These are phyloP conservation scores for Epinephelus coioides DNA, from an alignment of 2,797 vertebrate genomes.

Conservation along the genomic window DNA sequence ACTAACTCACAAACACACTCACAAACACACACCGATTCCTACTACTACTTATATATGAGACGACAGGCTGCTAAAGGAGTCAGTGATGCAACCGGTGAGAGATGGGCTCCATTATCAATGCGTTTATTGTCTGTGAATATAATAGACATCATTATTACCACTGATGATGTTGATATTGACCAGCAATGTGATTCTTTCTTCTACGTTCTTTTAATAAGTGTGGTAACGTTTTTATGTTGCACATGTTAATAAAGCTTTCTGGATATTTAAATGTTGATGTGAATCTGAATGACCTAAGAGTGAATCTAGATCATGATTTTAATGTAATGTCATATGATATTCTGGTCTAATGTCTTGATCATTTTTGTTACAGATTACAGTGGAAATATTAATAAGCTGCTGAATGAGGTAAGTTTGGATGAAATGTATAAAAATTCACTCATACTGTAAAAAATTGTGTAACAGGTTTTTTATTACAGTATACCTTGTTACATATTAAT, in stretches of 20 bases:
- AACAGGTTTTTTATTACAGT: background rate
- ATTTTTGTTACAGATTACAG: background rate
- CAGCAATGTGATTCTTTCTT: background rate
- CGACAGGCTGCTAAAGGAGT: background rate
- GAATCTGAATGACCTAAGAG: background rate
- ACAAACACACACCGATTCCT: background rate
- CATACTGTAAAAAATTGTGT: background rate
- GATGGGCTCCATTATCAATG: background rate
- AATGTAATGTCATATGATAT: background rate
- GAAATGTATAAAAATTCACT: background rate
- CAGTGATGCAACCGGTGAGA: constrained; percentile 34
- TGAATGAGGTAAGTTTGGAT: background rate
- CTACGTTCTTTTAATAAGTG: background rate
- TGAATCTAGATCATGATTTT: background rate
- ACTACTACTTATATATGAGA: constrained; percentile 9
- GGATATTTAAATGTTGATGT: background rate
- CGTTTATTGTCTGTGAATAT: background rate
- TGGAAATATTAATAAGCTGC: background rate
- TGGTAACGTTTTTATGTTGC: background rate
- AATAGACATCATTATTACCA: background rate
- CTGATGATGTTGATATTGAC: accelerated
- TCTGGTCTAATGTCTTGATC: background rate
- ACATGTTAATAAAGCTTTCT: background rate
- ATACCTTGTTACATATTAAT: background rate
- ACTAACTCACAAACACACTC: too few species aligned